Conservation (phyloP, 2,113 vertebrate species). For the Leptobrachium leishanense region DNA sequence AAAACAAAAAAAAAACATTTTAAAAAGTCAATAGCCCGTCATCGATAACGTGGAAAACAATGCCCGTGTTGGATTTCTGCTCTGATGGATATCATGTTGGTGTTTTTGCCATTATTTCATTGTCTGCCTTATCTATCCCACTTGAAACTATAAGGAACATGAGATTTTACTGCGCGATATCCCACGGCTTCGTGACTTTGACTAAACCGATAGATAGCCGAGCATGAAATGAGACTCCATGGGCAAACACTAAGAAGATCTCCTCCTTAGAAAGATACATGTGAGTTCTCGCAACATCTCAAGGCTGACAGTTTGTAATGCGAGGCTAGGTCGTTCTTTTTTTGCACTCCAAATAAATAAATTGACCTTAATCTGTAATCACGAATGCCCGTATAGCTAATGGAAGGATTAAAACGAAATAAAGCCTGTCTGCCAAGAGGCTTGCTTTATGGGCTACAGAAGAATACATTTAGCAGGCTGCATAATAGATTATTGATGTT, state of each 20-base stretch:
- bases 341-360: constrained; percentile 42
- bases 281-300: constrained; percentile 23
- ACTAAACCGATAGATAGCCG: constrained; percentile 23
- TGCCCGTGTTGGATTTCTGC: background rate
- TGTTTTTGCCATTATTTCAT: constrained; percentile 25
- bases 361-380: constrained; percentile 47
- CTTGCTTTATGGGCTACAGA: constrained; percentile 41
- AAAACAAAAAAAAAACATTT: constrained; percentile 9
- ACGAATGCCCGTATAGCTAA: constrained; percentile 43
- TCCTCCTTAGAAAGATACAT: background rate
- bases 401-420: constrained; percentile 46
- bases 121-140: constrained; percentile 12
- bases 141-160: constrained; percentile 26
- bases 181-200: background rate
- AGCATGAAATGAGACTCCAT: constrained; percentile 20
- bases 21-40: background rate
- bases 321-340: constrained; percentile 23
- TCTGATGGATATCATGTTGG: constrained; percentile 17
- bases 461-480: constrained; percentile 32
- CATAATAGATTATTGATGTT: constrained; percentile 48
- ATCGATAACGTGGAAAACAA: background rate
- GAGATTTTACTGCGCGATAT: constrained; percentile 32
- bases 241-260: background rate
- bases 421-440: constrained; percentile 41
- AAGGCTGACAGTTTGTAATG: constrained; percentile 4